Conservation (phyloP, 2,888 invertebrate genomes). For the Brachypterus glaber region DNA sequence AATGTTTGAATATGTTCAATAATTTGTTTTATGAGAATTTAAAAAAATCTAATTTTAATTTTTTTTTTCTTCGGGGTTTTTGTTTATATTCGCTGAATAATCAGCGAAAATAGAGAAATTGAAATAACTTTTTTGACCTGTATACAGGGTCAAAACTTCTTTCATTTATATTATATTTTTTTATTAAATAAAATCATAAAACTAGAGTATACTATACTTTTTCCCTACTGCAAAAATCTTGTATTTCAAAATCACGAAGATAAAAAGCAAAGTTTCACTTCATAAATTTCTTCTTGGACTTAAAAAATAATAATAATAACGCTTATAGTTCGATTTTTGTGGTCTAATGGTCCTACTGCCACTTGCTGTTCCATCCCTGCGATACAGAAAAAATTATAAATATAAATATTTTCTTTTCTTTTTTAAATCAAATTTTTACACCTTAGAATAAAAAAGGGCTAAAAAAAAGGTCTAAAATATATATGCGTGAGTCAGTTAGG, state of each 20-base stretch:
- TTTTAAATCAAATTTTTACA: constrained; percentile 6
- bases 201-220: too few relatives aligned
- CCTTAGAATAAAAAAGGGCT: constrained; percentile 4
- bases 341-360: constrained; percentile 34
- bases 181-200: too few relatives aligned
- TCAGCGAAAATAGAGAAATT: too few relatives aligned
- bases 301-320: constrained; percentile 28
- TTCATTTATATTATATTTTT: too few relatives aligned
- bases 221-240: constrained; percentile 34
- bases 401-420: too few relatives aligned
- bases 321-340: constrained; percentile 31
- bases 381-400: constrained; percentile 29
- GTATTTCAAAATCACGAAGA: constrained; percentile 39
- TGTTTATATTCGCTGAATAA: too few relatives aligned
- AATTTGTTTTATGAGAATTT: too few relatives aligned
- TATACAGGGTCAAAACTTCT: too few relatives aligned
- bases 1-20: too few relatives aligned
- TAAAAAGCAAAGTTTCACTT: constrained; percentile 35
- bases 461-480: constrained; percentile 11
- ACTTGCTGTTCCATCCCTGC: constrained; percentile 47
- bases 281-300: constrained; percentile 36
- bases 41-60: too few relatives aligned
- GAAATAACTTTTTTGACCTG: too few relatives aligned
- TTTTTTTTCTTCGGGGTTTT: constrained; percentile 6
- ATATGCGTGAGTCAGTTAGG: too few relatives aligned